Evolutionary conservation across 1,140 invertebrate species (phyloP).

Genomic region (Yoshiicerus persimilis): DNA sequence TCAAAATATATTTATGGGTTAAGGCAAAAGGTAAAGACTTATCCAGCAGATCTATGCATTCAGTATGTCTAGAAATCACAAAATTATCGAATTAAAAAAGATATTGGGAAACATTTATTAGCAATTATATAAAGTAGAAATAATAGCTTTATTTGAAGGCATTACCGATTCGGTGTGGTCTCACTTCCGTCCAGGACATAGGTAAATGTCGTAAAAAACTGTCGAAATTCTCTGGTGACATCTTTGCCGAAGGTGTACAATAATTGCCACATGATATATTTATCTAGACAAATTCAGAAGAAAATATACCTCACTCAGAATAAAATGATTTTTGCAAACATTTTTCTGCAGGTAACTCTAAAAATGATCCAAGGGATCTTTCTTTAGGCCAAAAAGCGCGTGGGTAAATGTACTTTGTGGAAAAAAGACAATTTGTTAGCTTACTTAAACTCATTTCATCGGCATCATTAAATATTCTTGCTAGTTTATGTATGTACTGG

Average conservation of each 20-base stretch:
- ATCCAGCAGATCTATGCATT: slow-evolving; percentile 44
- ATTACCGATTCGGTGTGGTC: slow-evolving; percentile 40
- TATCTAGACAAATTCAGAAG: slow-evolving; percentile 31
- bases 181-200: slow-evolving; percentile 42
- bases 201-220: slow-evolving; percentile 37
- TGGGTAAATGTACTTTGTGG: not conserved
- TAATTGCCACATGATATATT: slow-evolving; percentile 48
- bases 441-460: slow-evolving; percentile 30
- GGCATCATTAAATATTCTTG: slow-evolving; percentile 15
- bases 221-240: slow-evolving; percentile 37
- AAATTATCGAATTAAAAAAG: not conserved
- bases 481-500: slow-evolving; percentile 33
- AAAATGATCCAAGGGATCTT: not conserved
- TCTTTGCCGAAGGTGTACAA: slow-evolving; percentile 47
- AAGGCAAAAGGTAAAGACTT: slow-evolving; percentile 41
- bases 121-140: not conserved
- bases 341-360: not conserved
- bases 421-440: not conserved
- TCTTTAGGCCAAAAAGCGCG: not conserved
- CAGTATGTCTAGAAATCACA: slow-evolving; percentile 33
- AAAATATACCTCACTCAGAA: not conserved
- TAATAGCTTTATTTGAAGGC: not conserved
- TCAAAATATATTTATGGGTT: slow-evolving; percentile 45
- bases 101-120: not conserved
- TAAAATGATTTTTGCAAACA: not conserved